Base-by-base conservation (phyloP, 2,797 vertebrate genomes). In the Esox masquinongy region DNA sequence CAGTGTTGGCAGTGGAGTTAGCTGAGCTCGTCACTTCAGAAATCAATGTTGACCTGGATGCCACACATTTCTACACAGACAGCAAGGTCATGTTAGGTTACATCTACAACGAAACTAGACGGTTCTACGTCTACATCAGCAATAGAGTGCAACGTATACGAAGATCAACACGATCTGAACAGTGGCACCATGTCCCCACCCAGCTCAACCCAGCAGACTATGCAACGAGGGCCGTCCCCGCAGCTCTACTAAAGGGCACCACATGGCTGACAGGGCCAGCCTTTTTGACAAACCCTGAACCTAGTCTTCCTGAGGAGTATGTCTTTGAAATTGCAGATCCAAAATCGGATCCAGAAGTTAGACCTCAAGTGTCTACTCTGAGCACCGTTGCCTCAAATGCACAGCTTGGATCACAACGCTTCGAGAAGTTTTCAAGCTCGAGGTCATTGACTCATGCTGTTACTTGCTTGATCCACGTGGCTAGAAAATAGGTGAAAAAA, bases 71-170 rank as follows among this genome's bases (percentile, higher is more conserved):
- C 29, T 56, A 59, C 22, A 24, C 70, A 15, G 70, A 72, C 12
- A 72, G 70, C 11, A 31, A 17, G 8, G 24, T 26, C 0, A 26
- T 56, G 17, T 11, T 24, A 19, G 59, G 59, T 2, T 63, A 63
- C 59, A 63, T 3, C 17, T 3, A 22, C 59, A 63, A 63, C 16
- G 24, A 34, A 22, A 34, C 50, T 31, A 72, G 70, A 8, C 5
- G 70, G 29, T 72, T 59, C 51, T 72, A 72, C 5, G 26, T 63
- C n/a, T 72, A 72, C 36, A 17, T 72, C 15, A 59, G 51, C 8
- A 72, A 72, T 16, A 56, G 70, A 34, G 70, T 72, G 3, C 50
- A 56, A 12, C 70, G 51, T 34, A 72, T 72, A 0, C 16, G 70
- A 8, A 29, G 24, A 16, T 5, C 51, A 5, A 56, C 70, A 11